Base-by-base conservation (phyloP, 1,140 invertebrate species). In the Drosophila lowei region DNA sequence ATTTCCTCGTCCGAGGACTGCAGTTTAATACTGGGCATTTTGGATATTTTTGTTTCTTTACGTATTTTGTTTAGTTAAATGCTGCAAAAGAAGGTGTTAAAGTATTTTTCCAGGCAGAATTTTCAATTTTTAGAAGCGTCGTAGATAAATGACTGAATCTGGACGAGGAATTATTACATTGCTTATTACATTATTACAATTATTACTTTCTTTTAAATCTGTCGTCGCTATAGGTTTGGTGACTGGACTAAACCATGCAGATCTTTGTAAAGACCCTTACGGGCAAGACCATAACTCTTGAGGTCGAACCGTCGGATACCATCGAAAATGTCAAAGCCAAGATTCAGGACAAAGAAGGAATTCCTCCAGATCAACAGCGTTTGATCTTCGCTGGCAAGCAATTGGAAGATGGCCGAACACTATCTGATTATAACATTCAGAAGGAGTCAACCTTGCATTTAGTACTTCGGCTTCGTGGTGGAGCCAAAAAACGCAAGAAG, bases 401-500 rank as follows among this genome's bases (percentile, higher is more conserved):
- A 92, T 92, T 99, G 57, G 97, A 98, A 93, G 97, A 99, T 95
- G 97, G 97, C 3, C 94, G 96, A 44, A 98, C 97, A 6, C 92
- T 99, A 7, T 96, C 95, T 6, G 97, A 99, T 90, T 98, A 98
- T 91, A 98, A 98, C 90, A 98, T 99, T 86, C 96, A 98, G 92
- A 98, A 98, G 86, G 96, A 97, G 92, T 97, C 96, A 1, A 97
- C 97, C 0, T 94, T 98, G 49, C 97, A 99, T 92, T 93, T 99
- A 77, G 97, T 98, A 59, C 92, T 99, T 15, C 93, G 97, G 70
- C 94, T 99, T 30, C 93, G 97, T 84, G 99, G 98, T 93, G 98
- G 98, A 91, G 99, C 98, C 76, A 99, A 99, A 93, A 99, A 99
- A 92, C 95, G 98, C 77, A 99, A 99, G 98, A 99, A 99, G 98